Evolutionary conservation across 2,797 vertebrate genomes (phyloP).

Genomic region (Vipera ursinii): DNA sequence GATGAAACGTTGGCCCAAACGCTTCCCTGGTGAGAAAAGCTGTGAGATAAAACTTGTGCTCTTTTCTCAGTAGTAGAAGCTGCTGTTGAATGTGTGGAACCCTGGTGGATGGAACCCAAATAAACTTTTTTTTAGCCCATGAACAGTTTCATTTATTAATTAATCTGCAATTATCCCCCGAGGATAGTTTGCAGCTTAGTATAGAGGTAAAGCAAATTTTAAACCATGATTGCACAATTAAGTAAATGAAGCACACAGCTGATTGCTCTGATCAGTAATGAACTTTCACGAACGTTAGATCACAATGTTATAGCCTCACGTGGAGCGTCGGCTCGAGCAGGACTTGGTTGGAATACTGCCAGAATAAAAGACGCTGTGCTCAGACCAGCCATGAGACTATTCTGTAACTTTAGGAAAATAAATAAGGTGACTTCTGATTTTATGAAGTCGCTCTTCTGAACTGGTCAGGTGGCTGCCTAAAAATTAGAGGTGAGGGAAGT

Average conservation of each 20-base stretch:
- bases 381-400: background rate
- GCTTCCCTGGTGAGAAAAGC: background rate
- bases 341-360: background rate
- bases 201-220: slow-evolving; percentile 33
- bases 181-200: slow-evolving; percentile 21
- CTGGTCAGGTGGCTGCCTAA: background rate
- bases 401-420: background rate
- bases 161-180: slow-evolving; percentile 37
- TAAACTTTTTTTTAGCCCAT: slow-evolving; percentile 4
- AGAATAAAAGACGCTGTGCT: background rate
- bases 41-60: background rate
- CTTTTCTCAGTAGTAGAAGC: background rate
- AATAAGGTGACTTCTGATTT: background rate
- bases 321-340: background rate
- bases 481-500: background rate
- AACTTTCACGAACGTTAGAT: slow-evolving; percentile 24
- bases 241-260: slow-evolving; percentile 32
- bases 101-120: background rate
- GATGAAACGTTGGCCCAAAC: background rate
- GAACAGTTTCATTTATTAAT: slow-evolving; percentile 32
- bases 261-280: slow-evolving; percentile 41
- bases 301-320: slow-evolving; percentile 12
- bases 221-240: slow-evolving; percentile 38
- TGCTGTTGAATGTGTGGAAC: slow-evolving; percentile 3
- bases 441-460: background rate